Conservation (phyloP, 2,113 vertebrate genomes). For the Synchiropus splendidus region DNA sequence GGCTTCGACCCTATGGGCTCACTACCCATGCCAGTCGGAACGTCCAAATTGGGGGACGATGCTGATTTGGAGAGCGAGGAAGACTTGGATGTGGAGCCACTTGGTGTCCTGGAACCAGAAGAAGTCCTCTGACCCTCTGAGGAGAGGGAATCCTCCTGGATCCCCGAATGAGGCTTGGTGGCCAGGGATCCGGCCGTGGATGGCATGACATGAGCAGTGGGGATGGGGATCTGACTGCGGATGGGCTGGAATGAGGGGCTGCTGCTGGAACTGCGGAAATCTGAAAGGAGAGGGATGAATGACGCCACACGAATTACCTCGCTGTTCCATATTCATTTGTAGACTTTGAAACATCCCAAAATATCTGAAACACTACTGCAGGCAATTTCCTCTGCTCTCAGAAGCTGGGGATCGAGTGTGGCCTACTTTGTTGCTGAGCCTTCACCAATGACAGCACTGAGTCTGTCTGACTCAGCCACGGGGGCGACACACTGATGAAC, state of each 20-base stretch:
- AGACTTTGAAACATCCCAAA: slow-evolving; percentile 4
- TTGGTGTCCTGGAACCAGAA: slow-evolving; percentile 56
- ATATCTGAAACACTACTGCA: slow-evolving; percentile 20
- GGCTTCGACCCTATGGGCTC: slow-evolving; percentile 32
- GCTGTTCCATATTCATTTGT: slow-evolving; percentile 3
- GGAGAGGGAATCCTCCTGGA: slow-evolving; percentile 49
- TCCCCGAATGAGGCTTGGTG: slow-evolving; percentile 64
- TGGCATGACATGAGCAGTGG: slow-evolving; percentile 97
- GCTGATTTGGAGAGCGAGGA: slow-evolving; percentile 68
- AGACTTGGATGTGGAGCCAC: slow-evolving; percentile 58
- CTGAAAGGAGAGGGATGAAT: slow-evolving; percentile 48
- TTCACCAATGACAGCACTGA: slow-evolving; percentile 38
- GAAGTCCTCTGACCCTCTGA: slow-evolving; percentile 40
- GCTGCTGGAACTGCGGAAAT: slow-evolving; percentile 78
- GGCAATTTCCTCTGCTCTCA: slow-evolving; percentile 43
- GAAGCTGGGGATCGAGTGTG: slow-evolving; percentile 39
- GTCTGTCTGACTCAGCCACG: slow-evolving; percentile 35
- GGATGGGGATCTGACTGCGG: slow-evolving; percentile 86
- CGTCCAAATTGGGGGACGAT: slow-evolving; percentile 69
- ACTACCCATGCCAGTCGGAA: slow-evolving; percentile 18
- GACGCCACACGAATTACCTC: background rate
- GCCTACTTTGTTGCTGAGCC: slow-evolving; percentile 56
- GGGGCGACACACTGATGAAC: slow-evolving; percentile 3
- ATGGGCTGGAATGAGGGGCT: slow-evolving; percentile 88
- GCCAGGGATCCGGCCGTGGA: slow-evolving; percentile 78